Evolutionary conservation across 2,113 vertebrate species (phyloP).

Genomic region (Silurus meridionalis): DNA sequence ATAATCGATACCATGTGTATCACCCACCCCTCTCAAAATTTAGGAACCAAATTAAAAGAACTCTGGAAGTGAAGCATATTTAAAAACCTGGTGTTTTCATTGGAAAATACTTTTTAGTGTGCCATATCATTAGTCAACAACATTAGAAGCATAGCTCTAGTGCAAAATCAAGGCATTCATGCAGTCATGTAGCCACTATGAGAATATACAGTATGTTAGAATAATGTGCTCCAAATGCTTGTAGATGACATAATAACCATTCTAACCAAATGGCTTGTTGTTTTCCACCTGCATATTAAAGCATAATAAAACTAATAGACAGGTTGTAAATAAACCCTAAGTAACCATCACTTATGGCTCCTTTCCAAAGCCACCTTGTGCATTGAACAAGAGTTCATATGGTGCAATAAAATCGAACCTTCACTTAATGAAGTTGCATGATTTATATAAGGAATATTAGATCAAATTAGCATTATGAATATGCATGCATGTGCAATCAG

Average conservation of each 20-base stretch:
- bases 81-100: background rate
- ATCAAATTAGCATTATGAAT: conserved; percentile 68
- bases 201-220: background rate
- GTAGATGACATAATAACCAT: conserved; percentile 42
- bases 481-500: conserved; percentile 67
- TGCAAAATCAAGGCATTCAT: background rate
- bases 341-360: conserved; percentile 58
- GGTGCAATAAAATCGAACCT: conserved; percentile 70
- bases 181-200: background rate
- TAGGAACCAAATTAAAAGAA: background rate
- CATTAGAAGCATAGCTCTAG: background rate
- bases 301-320: conserved; percentile 59
- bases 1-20: background rate
- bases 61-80: background rate
- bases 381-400: conserved; percentile 72
- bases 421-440: conserved; percentile 71
- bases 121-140: background rate
- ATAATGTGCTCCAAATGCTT: background rate
- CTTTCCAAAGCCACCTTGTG: conserved; percentile 60
- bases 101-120: background rate
- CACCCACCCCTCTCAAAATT: background rate
- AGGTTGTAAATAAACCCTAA: conserved; percentile 64
- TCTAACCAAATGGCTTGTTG: conserved; percentile 40
- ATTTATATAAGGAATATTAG: conserved; percentile 65
- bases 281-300: conserved; percentile 53